Conservation (phyloP, 2,888 invertebrate genomes). For the Aleiodes leptofemur region DNA sequence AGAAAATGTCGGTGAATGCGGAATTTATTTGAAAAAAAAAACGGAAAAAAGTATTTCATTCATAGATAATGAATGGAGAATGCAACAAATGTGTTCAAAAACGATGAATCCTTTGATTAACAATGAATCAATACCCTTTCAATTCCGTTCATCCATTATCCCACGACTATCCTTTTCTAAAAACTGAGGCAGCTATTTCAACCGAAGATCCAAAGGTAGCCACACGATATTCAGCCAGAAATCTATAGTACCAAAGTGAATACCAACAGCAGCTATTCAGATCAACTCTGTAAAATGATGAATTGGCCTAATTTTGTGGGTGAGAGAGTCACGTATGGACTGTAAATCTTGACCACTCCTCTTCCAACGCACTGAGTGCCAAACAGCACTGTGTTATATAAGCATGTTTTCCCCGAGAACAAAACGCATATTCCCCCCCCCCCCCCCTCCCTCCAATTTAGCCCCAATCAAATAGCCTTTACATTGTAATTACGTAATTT, state of each 20-base stretch:
- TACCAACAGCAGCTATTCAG: slow-evolving; percentile 53
- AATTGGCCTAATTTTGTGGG: slow-evolving; percentile 71
- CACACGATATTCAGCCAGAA: slow-evolving; percentile 3
- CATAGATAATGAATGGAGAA: no score
- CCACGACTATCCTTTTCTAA: slow-evolving; percentile 24
- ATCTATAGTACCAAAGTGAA: slow-evolving; percentile 24
- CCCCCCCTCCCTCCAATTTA: no score
- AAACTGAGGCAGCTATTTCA: background rate
- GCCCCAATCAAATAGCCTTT: slow-evolving; percentile 19
- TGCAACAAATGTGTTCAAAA: no score
- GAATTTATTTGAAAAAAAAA: no score
- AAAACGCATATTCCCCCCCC: slow-evolving; percentile 5
- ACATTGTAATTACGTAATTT: slow-evolving; percentile 67
- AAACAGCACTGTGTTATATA: slow-evolving; percentile 16
- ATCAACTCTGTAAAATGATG: slow-evolving; percentile 59
- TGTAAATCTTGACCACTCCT: slow-evolving; percentile 65
- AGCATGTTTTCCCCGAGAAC: background rate
- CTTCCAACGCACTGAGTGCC: slow-evolving; percentile 24
- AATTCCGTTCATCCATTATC: slow-evolving; percentile 27
- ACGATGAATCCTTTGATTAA: no score
- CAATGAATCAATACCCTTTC: no score
- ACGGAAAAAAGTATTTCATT: no score
- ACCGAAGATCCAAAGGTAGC: background rate
- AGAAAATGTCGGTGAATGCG: no score
- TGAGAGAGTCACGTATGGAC: slow-evolving; percentile 67